Evolutionary conservation across 2,797 vertebrate species (phyloP).

Genomic region (Podarcis siculus): DNA sequence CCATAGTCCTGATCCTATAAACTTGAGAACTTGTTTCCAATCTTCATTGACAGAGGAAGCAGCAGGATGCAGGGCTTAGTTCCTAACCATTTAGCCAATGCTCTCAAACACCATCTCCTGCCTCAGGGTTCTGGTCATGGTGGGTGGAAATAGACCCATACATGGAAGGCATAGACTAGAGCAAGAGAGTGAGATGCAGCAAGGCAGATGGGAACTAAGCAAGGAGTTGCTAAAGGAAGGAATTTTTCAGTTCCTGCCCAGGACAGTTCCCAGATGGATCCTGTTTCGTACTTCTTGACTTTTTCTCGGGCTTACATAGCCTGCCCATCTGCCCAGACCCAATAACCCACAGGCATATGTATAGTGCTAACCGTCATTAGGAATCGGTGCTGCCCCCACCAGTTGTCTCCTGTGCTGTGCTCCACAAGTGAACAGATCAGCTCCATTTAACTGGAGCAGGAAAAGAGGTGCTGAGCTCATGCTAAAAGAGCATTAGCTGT

Average conservation of each 20-base stretch:
- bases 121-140: background rate
- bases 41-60: background rate
- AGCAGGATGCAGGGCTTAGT: too few relatives aligned
- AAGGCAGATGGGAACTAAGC: background rate
- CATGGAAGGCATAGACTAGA: background rate
- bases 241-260: background rate
- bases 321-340: background rate
- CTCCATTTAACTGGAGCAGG: background rate
- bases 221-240: background rate
- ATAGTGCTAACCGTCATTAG: background rate
- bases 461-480: background rate
- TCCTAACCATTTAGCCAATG: background rate
- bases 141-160: too few relatives aligned
- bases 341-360: background rate
- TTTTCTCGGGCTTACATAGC: background rate
- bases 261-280: background rate
- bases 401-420: background rate
- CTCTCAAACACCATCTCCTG: background rate
- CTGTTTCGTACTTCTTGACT: background rate
- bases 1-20: background rate
- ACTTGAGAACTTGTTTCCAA: background rate
- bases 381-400: background rate
- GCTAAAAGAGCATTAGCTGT: background rate
- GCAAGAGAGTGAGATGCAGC: background rate
- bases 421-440: background rate